Conservation (phyloP, 2,888 invertebrate species). For the Petrophora chlorosata region DNA sequence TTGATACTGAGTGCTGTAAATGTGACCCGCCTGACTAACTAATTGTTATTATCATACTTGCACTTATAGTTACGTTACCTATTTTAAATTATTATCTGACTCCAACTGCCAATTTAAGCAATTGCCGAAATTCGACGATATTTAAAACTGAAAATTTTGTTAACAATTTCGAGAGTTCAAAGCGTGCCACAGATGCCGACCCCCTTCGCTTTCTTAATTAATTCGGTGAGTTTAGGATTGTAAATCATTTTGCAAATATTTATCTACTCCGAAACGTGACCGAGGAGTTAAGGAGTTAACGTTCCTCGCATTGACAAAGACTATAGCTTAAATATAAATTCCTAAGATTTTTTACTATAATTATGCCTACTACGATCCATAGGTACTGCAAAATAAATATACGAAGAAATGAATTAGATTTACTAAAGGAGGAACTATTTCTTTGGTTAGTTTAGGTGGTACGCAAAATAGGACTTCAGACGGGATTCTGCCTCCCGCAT, state of each 20-base stretch:
- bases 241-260: slow-evolving; percentile 28
- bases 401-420: too few relatives aligned
- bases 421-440: too few relatives aligned
- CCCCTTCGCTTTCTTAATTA: slow-evolving; percentile 17
- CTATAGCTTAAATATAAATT: too few relatives aligned
- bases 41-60: not conserved
- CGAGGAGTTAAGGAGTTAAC: slow-evolving; percentile 1
- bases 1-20: too few relatives aligned
- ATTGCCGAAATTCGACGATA: slow-evolving; percentile 44
- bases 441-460: too few relatives aligned
- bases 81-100: not conserved
- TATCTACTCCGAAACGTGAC: slow-evolving; percentile 16
- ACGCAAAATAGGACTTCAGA: too few relatives aligned
- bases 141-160: slow-evolving; percentile 52
- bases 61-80: not conserved
- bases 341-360: too few relatives aligned
- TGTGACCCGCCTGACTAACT: too few relatives aligned
- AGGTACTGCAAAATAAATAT: too few relatives aligned
- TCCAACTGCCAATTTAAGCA: slow-evolving; percentile 25
- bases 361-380: too few relatives aligned
- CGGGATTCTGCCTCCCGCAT: too few relatives aligned
- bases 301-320: not conserved
- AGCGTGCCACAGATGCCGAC: slow-evolving; percentile 28
- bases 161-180: slow-evolving; percentile 37
- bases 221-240: slow-evolving; percentile 28